Conservation (phyloP, 2,888 invertebrate species). For the Drosophila tripunctata region DNA sequence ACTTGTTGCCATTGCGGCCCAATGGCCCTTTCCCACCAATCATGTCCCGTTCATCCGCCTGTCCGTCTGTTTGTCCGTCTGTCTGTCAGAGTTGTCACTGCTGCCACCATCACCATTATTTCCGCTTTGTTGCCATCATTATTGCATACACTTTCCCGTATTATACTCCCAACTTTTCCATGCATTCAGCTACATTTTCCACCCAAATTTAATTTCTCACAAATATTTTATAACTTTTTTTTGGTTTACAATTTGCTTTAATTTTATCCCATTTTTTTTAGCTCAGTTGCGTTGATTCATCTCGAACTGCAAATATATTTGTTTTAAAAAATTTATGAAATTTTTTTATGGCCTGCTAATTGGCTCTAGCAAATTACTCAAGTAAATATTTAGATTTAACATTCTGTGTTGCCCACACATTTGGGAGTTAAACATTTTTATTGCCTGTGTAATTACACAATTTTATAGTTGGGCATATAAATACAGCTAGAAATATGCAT, state of each 20-base stretch:
- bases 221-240: too few relatives aligned
- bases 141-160: constrained; percentile 1
- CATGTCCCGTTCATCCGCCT: neutral
- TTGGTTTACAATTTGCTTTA: too few relatives aligned
- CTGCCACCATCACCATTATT: neutral
- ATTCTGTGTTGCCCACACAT: neutral
- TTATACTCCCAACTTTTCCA: neutral
- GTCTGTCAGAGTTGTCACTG: constrained; percentile 8
- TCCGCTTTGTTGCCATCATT: neutral
- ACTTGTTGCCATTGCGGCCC: constrained; percentile 64
- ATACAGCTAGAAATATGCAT: too few relatives aligned
- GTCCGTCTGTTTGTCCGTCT: neutral
- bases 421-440: neutral
- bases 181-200: too few relatives aligned
- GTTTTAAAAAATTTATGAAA: constrained; percentile 2
- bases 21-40: constrained; percentile 6
- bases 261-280: neutral
- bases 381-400: constrained; percentile 1
- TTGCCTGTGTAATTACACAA: neutral
- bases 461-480: too few relatives aligned
- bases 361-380: neutral
- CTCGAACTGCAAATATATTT: neutral
- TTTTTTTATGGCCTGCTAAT: neutral
- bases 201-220: too few relatives aligned
- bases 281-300: neutral